Conservation (phyloP, 2,888 invertebrate genomes). For the Trissonchulus sp. region DNA sequence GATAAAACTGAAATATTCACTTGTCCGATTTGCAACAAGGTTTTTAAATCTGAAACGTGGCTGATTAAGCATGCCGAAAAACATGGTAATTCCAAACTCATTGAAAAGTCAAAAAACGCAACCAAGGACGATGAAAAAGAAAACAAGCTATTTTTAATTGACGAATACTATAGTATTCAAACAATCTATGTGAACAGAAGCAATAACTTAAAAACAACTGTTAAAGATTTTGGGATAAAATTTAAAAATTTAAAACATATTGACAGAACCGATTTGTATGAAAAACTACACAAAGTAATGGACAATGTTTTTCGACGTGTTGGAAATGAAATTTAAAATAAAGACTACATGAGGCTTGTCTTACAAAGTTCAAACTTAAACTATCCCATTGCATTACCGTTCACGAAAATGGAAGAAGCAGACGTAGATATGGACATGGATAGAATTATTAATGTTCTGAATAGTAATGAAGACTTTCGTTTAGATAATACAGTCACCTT, state of each 20-base stretch:
- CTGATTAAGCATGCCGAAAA: too few relatives aligned
- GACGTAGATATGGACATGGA: not conserved
- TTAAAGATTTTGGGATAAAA: not conserved
- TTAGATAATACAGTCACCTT: not conserved
- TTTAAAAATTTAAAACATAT: not conserved
- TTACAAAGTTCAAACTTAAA: not conserved
- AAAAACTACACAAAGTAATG: not conserved
- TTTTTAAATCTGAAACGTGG: too few relatives aligned
- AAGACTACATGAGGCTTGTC: conserved; percentile 1
- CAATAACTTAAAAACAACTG: not conserved
- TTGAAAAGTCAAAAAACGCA: too few relatives aligned
- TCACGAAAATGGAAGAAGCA: not conserved
- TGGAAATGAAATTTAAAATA: not conserved
- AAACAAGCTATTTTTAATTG: too few relatives aligned
- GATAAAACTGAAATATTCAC: too few relatives aligned
- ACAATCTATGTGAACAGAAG: too few relatives aligned
- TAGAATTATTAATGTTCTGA: not conserved
- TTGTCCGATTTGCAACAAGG: too few relatives aligned
- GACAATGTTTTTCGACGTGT: not conserved
- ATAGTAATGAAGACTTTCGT: not conserved
- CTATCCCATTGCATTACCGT: not conserved
- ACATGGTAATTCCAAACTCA: too few relatives aligned
- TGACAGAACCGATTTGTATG: not conserved
- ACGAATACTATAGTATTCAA: too few relatives aligned
- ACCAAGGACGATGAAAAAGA: too few relatives aligned